Evolutionary conservation across 1,140 invertebrate species (phyloP), one percentile per base, ranked within the genome.

Genomic region (Bombus soroeensis): DNA sequence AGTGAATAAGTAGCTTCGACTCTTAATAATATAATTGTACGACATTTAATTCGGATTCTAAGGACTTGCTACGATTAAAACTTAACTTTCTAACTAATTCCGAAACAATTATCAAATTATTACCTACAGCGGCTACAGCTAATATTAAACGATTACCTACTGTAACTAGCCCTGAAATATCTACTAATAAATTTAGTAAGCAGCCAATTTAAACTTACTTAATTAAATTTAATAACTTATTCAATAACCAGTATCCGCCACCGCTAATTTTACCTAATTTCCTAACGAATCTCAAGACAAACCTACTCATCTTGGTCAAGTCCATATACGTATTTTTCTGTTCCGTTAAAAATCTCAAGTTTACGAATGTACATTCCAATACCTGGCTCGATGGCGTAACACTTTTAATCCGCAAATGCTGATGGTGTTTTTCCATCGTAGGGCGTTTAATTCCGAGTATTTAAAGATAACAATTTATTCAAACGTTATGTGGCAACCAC

Each of bases 381-480:
- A 2, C 6, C 34, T n/a, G 3, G 28, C 22, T 53, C 28, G n/a
- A 43, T 41, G 18, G n/a, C 18, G 18, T 25, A 68, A 70, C 62
- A 22, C 13, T 22, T 34, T 43, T 34, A 57, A 62, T 59, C 32
- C 18, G 5, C 28, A 28, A 25, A 72, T n/a, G 37, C 22, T 22
- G 8, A 9, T 6, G 8, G 32, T 34, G 15, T 1, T 22, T 0
- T 32, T 18, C 39, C 70, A 22, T 37, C n/a, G 37, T 53, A 78
- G 57, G 41, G 39, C 39, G 39, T 0, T 53, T 53, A 53, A 53
- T 53, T 53, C 47, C 8, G 12, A 8, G 6, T n/a, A 57, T 37
- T 77, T 76, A 53, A 39, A 77, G 76, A 76, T 77, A 83, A 62
- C 47, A 70, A 28, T 78, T 83, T 78, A 78, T 78, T 70, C 37